A percentile compares a stretch with the other conserved stretches of the same genome.
phyloP scores from a whole-genome alignment of 2,888 invertebrate species.

The Polydrusus pterygomalis region DNA sequence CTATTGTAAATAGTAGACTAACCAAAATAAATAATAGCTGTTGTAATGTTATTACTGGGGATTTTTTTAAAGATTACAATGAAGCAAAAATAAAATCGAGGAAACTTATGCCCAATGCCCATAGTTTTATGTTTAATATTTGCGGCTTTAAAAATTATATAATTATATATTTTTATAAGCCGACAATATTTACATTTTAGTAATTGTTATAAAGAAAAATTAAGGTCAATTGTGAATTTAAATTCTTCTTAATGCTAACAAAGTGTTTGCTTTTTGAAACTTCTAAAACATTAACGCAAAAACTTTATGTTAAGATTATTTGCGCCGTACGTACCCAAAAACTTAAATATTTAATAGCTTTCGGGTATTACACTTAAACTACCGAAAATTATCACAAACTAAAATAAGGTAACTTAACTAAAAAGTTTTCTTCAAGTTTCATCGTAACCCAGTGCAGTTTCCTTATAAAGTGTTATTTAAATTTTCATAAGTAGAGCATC shows the following conservation, averaged over 20 bases:
- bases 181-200: no score
- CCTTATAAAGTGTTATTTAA: constrained; percentile 36
- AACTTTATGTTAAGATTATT: not conserved
- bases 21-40: no score
- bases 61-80: no score
- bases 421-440: constrained; percentile 32
- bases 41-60: no score
- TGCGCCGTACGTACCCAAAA: not conserved
- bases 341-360: constrained; percentile 27
- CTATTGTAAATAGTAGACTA: no score
- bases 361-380: constrained; percentile 22
- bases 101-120: no score
- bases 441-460: constrained; percentile 19
- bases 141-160: no score
- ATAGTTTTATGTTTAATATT: no score
- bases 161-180: no score
- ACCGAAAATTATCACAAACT: constrained; percentile 33
- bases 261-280: not conserved
- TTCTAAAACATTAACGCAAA: not conserved
- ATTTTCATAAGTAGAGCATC: constrained; percentile 31
- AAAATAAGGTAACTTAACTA: constrained; percentile 24
- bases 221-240: no score
- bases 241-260: not conserved
- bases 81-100: no score
- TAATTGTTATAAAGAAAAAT: no score